These are phyloP conservation scores for Nomada flava DNA, from an alignment of 2,888 invertebrate species.

Conservation along the genomic window DNA sequence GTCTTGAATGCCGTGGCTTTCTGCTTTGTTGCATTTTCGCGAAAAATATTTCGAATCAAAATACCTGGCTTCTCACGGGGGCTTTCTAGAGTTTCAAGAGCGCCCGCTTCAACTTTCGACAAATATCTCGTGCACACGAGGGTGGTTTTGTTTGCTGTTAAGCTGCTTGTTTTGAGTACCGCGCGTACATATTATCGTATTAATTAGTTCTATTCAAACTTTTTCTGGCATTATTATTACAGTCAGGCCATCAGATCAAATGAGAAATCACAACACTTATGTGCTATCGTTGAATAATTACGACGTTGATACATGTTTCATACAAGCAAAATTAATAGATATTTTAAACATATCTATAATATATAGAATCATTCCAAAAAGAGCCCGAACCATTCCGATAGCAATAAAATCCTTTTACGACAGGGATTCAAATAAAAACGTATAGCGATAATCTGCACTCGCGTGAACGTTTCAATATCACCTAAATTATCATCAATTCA, in stretches of 20 bases:
- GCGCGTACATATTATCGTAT: neutral
- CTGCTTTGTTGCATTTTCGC: conserved; percentile 18
- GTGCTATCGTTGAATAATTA: too few species aligned
- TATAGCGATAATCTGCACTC: neutral
- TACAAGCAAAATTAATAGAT: too few species aligned
- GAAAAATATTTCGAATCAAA: conserved; percentile 5
- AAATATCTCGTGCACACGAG: neutral
- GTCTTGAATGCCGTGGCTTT: conserved; percentile 9
- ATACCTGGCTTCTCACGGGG: neutral
- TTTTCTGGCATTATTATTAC: too few species aligned
- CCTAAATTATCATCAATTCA: conserved; percentile 9
- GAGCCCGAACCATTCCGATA: too few species aligned
- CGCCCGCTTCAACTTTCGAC: conserved; percentile 1
- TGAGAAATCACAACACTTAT: too few species aligned
- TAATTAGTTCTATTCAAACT: conserved; percentile 3
- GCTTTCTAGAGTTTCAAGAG: neutral
- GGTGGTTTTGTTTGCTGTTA: neutral
- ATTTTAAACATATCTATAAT: too few species aligned
- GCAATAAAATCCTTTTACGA: too few species aligned
- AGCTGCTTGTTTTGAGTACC: neutral
- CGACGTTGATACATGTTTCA: too few species aligned
- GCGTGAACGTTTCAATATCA: conserved; percentile 17
- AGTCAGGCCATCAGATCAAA: too few species aligned
- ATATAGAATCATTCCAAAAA: too few species aligned
- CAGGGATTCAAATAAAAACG: neutral